Conservation (phyloP, 2,113 vertebrate genomes). For the Scopus umbretta region DNA sequence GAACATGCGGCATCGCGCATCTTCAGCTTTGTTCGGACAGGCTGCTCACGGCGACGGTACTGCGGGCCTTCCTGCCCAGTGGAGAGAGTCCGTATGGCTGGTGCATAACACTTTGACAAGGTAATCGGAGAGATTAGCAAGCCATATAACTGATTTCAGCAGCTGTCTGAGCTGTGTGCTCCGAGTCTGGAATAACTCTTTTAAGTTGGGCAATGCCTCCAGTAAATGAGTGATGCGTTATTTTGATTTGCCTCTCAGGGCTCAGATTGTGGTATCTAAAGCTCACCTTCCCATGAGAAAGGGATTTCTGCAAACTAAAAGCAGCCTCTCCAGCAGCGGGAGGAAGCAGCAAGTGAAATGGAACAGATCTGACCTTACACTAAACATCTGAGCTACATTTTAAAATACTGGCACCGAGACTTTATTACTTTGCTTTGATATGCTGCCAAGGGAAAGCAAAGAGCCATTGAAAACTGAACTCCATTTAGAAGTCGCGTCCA, state of each 20-base stretch:
- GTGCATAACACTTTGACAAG: background rate
- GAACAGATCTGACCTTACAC: slow-evolving; percentile 6
- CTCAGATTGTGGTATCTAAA: background rate
- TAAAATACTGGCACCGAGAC: background rate
- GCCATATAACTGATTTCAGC: background rate
- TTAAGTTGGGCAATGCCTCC: background rate
- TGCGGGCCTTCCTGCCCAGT: background rate
- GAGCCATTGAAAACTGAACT: background rate
- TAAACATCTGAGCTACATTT: slow-evolving; percentile 32
- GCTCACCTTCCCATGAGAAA: background rate
- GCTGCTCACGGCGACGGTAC: background rate
- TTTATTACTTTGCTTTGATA: slow-evolving; percentile 37
- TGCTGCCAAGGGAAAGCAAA: slow-evolving; percentile 9
- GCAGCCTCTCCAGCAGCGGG: background rate
- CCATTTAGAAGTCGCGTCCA: background rate
- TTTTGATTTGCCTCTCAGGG: background rate
- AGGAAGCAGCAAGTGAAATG: background rate
- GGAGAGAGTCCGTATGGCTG: background rate
- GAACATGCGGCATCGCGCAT: accelerated
- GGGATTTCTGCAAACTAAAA: slow-evolving; percentile 10
- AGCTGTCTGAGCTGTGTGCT: background rate
- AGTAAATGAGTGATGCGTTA: background rate
- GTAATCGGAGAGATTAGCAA: background rate
- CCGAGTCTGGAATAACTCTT: background rate
- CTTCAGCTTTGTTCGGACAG: background rate